Conservation (phyloP, 2,797 vertebrate species). For the Falco peregrinus region DNA sequence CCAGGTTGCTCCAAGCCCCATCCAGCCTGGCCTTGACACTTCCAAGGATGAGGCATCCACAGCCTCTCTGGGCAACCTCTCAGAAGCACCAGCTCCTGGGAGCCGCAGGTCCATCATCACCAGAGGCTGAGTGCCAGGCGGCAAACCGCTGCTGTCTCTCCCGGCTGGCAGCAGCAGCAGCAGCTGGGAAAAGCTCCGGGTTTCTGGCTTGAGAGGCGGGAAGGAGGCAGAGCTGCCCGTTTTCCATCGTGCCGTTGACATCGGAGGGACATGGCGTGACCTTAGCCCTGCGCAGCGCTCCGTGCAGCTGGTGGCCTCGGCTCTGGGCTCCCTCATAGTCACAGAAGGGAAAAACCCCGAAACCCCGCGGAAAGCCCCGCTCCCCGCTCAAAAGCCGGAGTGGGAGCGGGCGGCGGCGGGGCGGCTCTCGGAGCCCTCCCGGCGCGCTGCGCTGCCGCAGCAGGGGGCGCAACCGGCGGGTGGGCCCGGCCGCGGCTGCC, state of each 20-base stretch:
- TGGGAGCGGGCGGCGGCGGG: neutral
- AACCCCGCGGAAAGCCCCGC: fast-evolving
- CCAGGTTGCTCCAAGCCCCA: fast-evolving
- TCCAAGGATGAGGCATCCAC: neutral
- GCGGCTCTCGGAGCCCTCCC: fast-evolving
- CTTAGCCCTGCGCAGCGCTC: fast-evolving
- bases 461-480: neutral
- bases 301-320: fast-evolving
- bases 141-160: neutral
- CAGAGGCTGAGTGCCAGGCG: fast-evolving
- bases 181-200: fast-evolving
- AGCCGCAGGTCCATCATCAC: fast-evolving
- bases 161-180: neutral
- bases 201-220: neutral
- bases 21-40: neutral
- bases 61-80: neutral
- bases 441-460: neutral
- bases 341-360: neutral
- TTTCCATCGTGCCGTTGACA: fast-evolving
- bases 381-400: fast-evolving
- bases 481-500: neutral
- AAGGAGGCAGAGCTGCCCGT: neutral
- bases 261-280: fast-evolving
- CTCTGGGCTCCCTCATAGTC: fast-evolving
- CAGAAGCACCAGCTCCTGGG: neutral